phyloP scores from a whole-genome alignment of 2,113 vertebrate species.

The Brachionichthys hirsutus region DNA sequence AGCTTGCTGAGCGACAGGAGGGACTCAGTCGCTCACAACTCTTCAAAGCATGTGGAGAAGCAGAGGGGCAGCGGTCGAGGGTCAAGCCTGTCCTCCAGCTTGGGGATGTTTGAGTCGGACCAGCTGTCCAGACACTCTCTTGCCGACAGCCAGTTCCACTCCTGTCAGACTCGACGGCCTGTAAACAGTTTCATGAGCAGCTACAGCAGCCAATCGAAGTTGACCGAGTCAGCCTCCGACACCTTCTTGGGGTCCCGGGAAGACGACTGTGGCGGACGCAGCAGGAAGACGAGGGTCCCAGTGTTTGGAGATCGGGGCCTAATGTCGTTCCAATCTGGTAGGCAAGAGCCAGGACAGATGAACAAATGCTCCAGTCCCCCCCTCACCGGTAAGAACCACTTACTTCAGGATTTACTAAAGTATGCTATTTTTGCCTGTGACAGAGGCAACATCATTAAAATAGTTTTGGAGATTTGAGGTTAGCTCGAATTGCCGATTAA shows the following conservation, averaged over 20 bases:
- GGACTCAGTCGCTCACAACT: constrained; percentile 81
- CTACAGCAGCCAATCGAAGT: constrained; percentile 85
- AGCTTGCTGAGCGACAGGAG: constrained; percentile 83
- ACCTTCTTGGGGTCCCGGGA: constrained; percentile 85
- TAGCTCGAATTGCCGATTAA: constrained; percentile 1
- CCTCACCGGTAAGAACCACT: constrained; percentile 83
- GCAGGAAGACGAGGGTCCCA: constrained; percentile 85
- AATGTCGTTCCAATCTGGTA: constrained; percentile 85
- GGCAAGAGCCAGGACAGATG: constrained; percentile 81
- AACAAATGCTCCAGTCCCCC: constrained; percentile 79
- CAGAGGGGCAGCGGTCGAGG: constrained; percentile 86
- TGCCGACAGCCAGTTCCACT: constrained; percentile 88
- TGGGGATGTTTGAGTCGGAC: constrained; percentile 88
- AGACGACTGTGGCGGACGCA: constrained; percentile 77
- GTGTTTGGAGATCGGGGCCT: constrained; percentile 93
- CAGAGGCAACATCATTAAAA: constrained; percentile 2
- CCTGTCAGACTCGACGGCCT: constrained; percentile 85
- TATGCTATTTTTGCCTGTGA: background rate
- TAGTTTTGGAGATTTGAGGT: constrained; percentile 33
- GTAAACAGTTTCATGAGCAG: constrained; percentile 84
- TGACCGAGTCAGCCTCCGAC: constrained; percentile 74
- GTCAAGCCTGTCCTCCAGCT: constrained; percentile 78
- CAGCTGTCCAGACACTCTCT: constrained; percentile 86
- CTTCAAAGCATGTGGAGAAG: constrained; percentile 82
- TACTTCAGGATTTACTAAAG: background rate